Conservation (phyloP, 30 jellyfish, hydroid and myxozoan species). For the Aurelia sp. region DNA sequence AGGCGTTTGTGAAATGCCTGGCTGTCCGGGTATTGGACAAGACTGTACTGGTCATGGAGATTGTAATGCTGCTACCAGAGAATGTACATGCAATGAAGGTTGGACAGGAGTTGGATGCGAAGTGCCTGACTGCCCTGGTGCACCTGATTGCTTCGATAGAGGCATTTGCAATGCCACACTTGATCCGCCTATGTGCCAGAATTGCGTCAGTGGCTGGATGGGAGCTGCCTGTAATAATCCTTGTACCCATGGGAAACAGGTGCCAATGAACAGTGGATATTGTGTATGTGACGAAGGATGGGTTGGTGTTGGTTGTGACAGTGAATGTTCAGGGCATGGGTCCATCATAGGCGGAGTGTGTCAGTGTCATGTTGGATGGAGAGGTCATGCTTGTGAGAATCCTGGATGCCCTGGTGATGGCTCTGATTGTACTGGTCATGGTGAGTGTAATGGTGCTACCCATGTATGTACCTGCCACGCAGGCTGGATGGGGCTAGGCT, state of each 20-base stretch:
- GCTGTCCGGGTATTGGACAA: slow-evolving; percentile 69
- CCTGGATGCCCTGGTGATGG: slow-evolving; percentile 83
- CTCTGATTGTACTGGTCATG: slow-evolving; percentile 71
- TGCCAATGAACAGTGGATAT: slow-evolving; percentile 71
- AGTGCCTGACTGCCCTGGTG: slow-evolving; percentile 71
- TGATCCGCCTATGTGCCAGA: slow-evolving; percentile 59
- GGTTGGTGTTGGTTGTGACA: slow-evolving; percentile 77
- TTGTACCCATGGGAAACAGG: slow-evolving; percentile 56
- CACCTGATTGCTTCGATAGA: slow-evolving; percentile 63
- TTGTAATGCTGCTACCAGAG: slow-evolving; percentile 69
- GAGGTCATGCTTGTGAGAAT: slow-evolving; percentile 67
- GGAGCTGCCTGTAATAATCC: slow-evolving; percentile 73
- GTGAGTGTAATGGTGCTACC: slow-evolving; percentile 65
- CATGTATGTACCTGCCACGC: slow-evolving; percentile 68
- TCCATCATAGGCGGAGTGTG: slow-evolving; percentile 32
- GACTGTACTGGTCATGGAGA: slow-evolving; percentile 80
- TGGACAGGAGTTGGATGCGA: slow-evolving; percentile 76
- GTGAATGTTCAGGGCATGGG: slow-evolving; percentile 76
- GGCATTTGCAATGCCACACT: slow-evolving; percentile 62
- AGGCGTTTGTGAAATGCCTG: slow-evolving; percentile 64
- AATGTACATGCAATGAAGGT: slow-evolving; percentile 68
- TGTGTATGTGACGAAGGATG: slow-evolving; percentile 64
- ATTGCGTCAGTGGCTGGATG: slow-evolving; percentile 67
- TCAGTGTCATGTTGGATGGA: slow-evolving; percentile 70
- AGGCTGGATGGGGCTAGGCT: slow-evolving; percentile 73